These are phyloP conservation scores for Apistogramma diplotaenia DNA, from an alignment of 2,113 vertebrate species.

Conservation along the genomic window DNA sequence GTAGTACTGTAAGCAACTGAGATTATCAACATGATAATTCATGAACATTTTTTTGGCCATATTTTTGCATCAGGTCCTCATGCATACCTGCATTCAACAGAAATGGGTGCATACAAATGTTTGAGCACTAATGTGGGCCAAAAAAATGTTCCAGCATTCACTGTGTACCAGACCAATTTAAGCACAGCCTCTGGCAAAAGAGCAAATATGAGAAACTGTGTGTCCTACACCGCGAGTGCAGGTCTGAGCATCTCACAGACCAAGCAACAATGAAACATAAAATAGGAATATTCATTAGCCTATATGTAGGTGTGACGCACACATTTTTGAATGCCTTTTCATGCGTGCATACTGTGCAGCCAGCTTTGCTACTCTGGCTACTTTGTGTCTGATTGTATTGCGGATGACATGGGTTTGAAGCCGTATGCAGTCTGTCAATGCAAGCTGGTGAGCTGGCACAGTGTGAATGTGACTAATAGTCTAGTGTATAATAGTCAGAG, in stretches of 20 bases:
- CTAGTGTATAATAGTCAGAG: constrained; percentile 41
- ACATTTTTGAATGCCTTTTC: neutral
- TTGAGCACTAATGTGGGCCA: neutral
- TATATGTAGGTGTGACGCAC: neutral
- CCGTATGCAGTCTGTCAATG: constrained; percentile 49
- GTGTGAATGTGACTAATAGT: constrained; percentile 61
- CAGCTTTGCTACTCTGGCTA: constrained; percentile 30
- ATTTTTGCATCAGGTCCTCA: no score
- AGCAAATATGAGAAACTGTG: neutral
- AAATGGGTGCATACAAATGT: neutral
- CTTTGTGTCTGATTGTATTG: constrained; percentile 46
- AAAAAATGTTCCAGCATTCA: neutral
- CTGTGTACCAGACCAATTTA: neutral
- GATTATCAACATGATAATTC: neutral
- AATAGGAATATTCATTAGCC: neutral
- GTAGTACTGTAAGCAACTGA: neutral
- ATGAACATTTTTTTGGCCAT: no score
- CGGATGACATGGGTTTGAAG: constrained; percentile 31
- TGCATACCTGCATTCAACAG: neutral
- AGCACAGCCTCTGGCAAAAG: neutral
- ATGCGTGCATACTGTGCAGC: constrained; percentile 11
- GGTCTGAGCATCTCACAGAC: neutral
- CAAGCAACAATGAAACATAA: neutral
- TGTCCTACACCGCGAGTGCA: neutral
- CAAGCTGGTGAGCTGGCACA: constrained; percentile 55